Conservation (phyloP, 1,140 invertebrate genomes). For the Zaprionus davidi region DNA sequence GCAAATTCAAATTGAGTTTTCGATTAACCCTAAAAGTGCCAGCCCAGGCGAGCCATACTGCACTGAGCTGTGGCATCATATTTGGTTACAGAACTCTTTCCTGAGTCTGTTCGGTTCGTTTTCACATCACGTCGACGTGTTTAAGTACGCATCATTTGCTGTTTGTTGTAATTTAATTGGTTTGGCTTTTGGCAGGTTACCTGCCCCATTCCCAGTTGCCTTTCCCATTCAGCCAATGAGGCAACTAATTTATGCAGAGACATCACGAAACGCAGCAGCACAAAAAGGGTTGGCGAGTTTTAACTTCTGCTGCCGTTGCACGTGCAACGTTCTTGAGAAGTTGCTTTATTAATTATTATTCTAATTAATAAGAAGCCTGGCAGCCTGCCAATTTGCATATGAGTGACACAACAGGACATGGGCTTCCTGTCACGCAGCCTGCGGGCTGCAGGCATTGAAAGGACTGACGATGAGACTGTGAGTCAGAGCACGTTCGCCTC, state of each 20-base stretch:
- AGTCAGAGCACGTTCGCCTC: slow-evolving; percentile 54
- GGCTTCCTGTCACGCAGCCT: slow-evolving; percentile 73
- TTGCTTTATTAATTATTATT: slow-evolving; percentile 83
- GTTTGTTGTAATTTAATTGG: slow-evolving; percentile 79
- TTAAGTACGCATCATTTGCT: slow-evolving; percentile 82
- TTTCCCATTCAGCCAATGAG: slow-evolving; percentile 45
- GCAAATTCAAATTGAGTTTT: slow-evolving; percentile 72
- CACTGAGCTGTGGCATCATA: slow-evolving; percentile 41
- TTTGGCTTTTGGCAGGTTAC: slow-evolving; percentile 63
- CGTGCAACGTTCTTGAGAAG: slow-evolving; percentile 65
- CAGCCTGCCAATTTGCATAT: slow-evolving; percentile 78
- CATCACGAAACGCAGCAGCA: slow-evolving; percentile 16
- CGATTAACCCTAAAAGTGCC: slow-evolving; percentile 66
- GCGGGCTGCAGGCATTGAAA: slow-evolving; percentile 48
- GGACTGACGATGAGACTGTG: slow-evolving; percentile 28
- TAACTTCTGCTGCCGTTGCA: slow-evolving; percentile 34
- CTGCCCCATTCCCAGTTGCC: slow-evolving; percentile 12
- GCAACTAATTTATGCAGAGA: slow-evolving; percentile 70
- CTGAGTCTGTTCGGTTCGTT: slow-evolving; percentile 9
- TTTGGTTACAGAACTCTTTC: slow-evolving; percentile 53
- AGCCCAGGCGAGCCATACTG: not conserved
- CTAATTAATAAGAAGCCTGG: slow-evolving; percentile 77
- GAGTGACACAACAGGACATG: slow-evolving; percentile 83
- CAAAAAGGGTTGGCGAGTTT: not conserved
- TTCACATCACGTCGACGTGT: slow-evolving; percentile 78